A percentile compares a stretch with the other conserved stretches of the same genome.
Conservation (phyloP, 2,888 invertebrate species). For the Cerastoderma edule region DNA sequence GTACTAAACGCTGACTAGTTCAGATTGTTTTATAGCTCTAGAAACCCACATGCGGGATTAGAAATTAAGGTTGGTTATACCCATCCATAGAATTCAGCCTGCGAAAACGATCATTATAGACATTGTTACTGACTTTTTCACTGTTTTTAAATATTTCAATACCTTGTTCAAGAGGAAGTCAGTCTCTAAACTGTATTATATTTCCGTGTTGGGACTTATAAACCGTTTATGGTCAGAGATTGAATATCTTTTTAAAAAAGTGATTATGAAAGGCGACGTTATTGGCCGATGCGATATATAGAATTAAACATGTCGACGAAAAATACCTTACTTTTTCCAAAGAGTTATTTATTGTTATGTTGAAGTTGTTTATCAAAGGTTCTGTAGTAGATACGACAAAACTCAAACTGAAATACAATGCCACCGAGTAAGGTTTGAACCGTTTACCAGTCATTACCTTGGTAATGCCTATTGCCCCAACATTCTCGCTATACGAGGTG, state of each 20-base stretch:
- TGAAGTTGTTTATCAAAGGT: not conserved
- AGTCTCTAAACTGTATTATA: no score
- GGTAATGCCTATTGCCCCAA: conserved; percentile 94
- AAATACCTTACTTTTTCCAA: not conserved
- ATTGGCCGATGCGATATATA: not conserved
- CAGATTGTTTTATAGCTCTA: not conserved
- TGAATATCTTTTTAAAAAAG: no score
- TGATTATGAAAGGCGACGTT: not conserved
- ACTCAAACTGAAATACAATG: no score
- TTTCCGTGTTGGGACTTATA: no score
- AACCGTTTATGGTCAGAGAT: no score
- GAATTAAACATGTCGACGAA: not conserved
- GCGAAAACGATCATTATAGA: no score
- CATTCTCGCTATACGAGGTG: conserved; percentile 95
- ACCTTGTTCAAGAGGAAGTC: no score
- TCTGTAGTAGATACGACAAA: not conserved
- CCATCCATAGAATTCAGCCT: not conserved
- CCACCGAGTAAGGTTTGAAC: no score
- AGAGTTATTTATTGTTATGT: not conserved
- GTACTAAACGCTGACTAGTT: not conserved
- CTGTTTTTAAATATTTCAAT: no score
- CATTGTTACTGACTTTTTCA: no score
- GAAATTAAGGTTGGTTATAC: not conserved
- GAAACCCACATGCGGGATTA: not conserved
- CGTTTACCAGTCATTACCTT: no score